Evolutionary conservation across 2,797 vertebrate genomes (phyloP).

Genomic region (Podarcis lilfordi): DNA sequence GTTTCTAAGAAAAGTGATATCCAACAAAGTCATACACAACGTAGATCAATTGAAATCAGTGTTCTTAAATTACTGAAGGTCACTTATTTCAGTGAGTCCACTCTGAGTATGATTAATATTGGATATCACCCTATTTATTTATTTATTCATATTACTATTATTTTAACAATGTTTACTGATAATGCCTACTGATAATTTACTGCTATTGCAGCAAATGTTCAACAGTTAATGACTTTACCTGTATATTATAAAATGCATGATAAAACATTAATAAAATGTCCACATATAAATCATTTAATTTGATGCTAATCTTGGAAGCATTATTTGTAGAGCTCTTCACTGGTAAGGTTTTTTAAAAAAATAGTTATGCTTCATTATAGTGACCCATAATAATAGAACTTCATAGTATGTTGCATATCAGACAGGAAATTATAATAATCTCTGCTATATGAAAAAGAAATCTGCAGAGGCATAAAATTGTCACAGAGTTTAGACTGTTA

Average conservation of each 20-base stretch:
- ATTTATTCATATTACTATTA: not conserved
- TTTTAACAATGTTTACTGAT: conserved; percentile 12
- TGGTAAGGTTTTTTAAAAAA: conserved; percentile 10
- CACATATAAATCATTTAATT: not conserved
- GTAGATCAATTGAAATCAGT: too few relatives aligned
- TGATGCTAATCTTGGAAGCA: conserved; percentile 9
- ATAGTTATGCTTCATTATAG: conserved; percentile 37
- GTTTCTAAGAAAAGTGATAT: not conserved
- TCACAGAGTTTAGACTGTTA: conserved; percentile 30
- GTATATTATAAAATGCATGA: not conserved
- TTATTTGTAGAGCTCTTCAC: not conserved
- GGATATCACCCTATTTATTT: not conserved
- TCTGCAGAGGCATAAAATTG: conserved; percentile 47
- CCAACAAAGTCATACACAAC: too few relatives aligned
- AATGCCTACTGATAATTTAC: conserved; percentile 23
- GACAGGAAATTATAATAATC: conserved; percentile 50
- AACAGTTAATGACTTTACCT: conserved; percentile 19
- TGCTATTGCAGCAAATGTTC: conserved; percentile 35
- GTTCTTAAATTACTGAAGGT: too few relatives aligned
- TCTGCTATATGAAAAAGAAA: conserved; percentile 44
- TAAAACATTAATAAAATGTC: conserved; percentile 10
- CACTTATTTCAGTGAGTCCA: too few relatives aligned
- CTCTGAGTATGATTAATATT: not conserved
- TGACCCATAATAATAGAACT: conserved; percentile 42
- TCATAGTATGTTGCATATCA: conserved; percentile 52